phyloP scores from a whole-genome alignment of 2,797 vertebrate genomes.

The Phoebastria nigripes region DNA sequence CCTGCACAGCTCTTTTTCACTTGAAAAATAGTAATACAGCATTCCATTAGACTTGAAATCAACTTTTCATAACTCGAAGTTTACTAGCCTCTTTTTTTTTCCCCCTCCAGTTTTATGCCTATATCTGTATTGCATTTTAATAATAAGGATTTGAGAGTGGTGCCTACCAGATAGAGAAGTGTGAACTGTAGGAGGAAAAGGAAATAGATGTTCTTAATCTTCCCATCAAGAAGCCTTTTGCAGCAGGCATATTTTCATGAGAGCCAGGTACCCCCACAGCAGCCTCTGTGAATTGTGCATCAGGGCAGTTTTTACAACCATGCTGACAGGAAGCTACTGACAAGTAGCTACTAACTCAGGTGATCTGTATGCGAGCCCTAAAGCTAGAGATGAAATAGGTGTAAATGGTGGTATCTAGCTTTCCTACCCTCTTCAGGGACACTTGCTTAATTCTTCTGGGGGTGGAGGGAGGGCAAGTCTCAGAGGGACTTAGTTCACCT shows the following conservation, averaged over 20 bases:
- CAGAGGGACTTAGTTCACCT: background rate
- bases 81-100: background rate
- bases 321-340: background rate
- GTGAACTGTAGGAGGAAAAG: background rate
- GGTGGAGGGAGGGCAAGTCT: fast-evolving
- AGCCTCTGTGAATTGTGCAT: background rate
- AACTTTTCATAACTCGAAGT: background rate
- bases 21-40: background rate
- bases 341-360: background rate
- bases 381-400: background rate
- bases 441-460: background rate
- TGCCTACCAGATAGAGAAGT: background rate
- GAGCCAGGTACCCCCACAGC: background rate
- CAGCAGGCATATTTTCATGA: background rate
- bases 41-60: background rate
- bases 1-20: background rate
- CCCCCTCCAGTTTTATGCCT: background rate
- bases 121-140: background rate
- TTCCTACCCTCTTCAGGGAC: background rate
- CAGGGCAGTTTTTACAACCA: background rate
- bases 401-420: background rate
- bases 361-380: background rate
- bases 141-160: background rate
- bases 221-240: background rate
- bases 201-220: background rate